These are phyloP conservation scores for Amphiprion ocellaris DNA, from an alignment of 2,113 vertebrate species.

Conservation along the genomic window DNA sequence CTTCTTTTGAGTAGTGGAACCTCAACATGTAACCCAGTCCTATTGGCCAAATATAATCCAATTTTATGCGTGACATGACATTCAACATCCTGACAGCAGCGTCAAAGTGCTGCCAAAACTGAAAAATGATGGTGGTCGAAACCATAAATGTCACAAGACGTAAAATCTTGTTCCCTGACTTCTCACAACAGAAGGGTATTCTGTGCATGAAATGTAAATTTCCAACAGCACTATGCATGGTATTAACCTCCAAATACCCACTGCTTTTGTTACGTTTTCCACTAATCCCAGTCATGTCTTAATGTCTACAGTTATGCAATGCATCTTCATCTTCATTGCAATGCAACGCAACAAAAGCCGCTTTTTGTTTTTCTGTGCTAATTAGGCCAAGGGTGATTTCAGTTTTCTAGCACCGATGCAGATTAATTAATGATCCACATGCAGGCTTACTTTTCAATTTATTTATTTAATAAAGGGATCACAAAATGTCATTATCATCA, in stretches of 20 bases:
- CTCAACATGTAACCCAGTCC: constrained; percentile 40
- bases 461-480: not conserved
- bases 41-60: constrained; percentile 62
- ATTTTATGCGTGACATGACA: constrained; percentile 61
- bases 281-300: not conserved
- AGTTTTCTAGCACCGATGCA: not conserved
- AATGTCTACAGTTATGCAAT: no score
- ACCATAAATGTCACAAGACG: constrained; percentile 63
- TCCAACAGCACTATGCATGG: constrained; percentile 40
- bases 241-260: constrained; percentile 48
- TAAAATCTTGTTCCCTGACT: constrained; percentile 39
- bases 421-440: not conserved
- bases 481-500: not conserved
- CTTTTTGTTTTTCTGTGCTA: constrained; percentile 18
- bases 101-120: constrained; percentile 59
- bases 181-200: constrained; percentile 34
- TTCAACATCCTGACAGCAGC: constrained; percentile 60
- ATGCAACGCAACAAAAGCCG: not conserved
- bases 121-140: constrained; percentile 53
- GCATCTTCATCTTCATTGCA: not conserved
- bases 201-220: constrained; percentile 51
- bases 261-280: constrained; percentile 6
- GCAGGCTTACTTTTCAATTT: not conserved
- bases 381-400: constrained; percentile 16
- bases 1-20: constrained; percentile 18